Conservation (phyloP, 1,140 invertebrate genomes). For the Rhysida immarginata region DNA sequence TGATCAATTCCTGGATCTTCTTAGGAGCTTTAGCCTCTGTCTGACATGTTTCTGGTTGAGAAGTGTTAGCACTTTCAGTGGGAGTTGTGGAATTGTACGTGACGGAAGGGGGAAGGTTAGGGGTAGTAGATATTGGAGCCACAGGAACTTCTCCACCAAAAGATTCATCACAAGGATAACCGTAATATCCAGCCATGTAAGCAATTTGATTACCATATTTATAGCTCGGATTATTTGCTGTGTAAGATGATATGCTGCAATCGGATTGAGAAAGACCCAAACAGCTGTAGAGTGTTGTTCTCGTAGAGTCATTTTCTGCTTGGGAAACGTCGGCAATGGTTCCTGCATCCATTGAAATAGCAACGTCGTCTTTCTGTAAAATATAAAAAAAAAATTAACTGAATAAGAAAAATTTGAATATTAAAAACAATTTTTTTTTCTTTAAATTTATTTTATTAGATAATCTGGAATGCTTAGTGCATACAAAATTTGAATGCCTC, state of each 20-base stretch:
- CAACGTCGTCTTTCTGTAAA: too few relatives aligned
- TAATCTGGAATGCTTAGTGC: too few relatives aligned
- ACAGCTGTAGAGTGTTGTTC: too few relatives aligned
- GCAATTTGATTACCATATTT: constrained; percentile 9
- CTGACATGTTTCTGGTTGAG: neutral
- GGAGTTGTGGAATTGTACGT: neutral
- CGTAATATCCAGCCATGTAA: constrained; percentile 10
- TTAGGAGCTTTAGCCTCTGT: neutral
- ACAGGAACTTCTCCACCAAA: neutral
- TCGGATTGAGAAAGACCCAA: constrained; percentile 9
- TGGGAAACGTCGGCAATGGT: too few relatives aligned
- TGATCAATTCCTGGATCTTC: too few relatives aligned
- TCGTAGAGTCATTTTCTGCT: too few relatives aligned
- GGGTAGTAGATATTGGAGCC: neutral
- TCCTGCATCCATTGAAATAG: too few relatives aligned
- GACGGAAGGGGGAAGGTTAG: neutral
- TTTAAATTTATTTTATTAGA: too few relatives aligned
- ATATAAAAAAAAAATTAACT: too few relatives aligned
- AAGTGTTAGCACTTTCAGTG: neutral
- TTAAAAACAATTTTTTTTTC: too few relatives aligned
- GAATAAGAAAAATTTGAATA: too few relatives aligned
- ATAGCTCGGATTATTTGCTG: constrained; percentile 6
- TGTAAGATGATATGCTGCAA: constrained; percentile 10
- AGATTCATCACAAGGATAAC: constrained; percentile 1
- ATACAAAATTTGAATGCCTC: too few relatives aligned